Base-by-base conservation (phyloP, 2,888 invertebrate species). In the Diplazon laetatorius region DNA sequence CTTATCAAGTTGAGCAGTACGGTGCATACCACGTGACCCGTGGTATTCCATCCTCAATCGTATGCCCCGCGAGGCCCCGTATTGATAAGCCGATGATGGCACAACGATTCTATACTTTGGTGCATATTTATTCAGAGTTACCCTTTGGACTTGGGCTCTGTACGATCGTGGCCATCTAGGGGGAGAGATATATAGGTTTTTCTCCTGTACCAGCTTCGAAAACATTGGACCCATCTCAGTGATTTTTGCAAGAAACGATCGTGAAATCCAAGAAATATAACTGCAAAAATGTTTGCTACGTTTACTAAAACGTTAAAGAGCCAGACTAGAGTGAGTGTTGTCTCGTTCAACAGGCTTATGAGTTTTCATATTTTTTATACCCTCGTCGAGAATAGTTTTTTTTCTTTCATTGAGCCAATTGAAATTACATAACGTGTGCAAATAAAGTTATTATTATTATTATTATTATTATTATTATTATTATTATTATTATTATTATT, bases 241-340 rank as follows among this genome's bases (percentile, higher is more conserved):
- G 14, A 30, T n/a, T 35, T 46, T 10, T n/a, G 62, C 1, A 16
- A 25, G 30, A 44, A 30, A 16, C 30, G 44, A 9, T 35, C 30
- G 48, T n/a, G 37, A 22, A n/a, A 37, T n/a, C 5, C 20, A 48
- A 59, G 14, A 14, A 6, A 55, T 30, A 30, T 22, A 44, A 62
- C 22, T 9, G 22, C 1, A 70, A 69, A 35, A 37, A 80, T 80
- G 80, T 78, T 80, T 57, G 52, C 75, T 14, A 69, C 69, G 39
- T 70, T 77, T 46, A 63, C 78, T 39, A 80, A 75, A 72, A 75
- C 78, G 20, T 37, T 80, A 3, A 78, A 52, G 37, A 66, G 46
- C 35, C 80, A 68, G 20, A 25, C 72, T 35, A 69, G 52, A 63
- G 80, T 80, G 44, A 75, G 71, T 78, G 20, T 20, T 44, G 14